Evolutionary conservation across 2,888 invertebrate species (phyloP), one percentile per base, ranked within the genome.

Genomic region (Sesia apiformis): DNA sequence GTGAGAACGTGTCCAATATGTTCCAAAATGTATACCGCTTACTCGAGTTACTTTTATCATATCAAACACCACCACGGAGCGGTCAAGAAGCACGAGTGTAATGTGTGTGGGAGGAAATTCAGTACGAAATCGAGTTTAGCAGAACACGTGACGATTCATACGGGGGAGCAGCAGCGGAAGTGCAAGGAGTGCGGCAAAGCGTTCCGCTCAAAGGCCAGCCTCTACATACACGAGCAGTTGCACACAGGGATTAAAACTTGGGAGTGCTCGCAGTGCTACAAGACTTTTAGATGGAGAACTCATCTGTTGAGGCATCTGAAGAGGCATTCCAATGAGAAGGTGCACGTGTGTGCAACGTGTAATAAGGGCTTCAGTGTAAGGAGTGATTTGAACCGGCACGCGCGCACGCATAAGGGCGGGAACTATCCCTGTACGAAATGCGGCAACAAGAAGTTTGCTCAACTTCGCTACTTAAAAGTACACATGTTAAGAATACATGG

Each of bases 41-140:
- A 83, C 0, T 90, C 90, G 3, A 88, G 88, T 65, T 82, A 89
- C 59, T 87, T 87, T 67, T 90, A 91, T 63, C 92, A 92, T 65
- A 65, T 91, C 59, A 90, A 86, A 58, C 79, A 90, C 65, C 76
- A 78, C 6, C 91, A 92, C 70, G 72, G 69, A 1, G 76, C 78
- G 5, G 69, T 74, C 39, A 84, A 84, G 57, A 83, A 87, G 55
- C 84, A 89, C 69, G 74, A 74, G 43, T 92, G 92, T 63, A 76
- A 79, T 4, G 72, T 80, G 49, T 91, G 92, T 68, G 85, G 84
- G 0, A 76, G 82, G 46, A 76, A 72, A 51, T 91, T 91, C 64
- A 82, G 84, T 0, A 84, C 87, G 51, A 84, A 82, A 57, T 75
- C 72, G 5, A 71, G 77, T n/a, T 75, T 91, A 6, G 71, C 76